Evolutionary conservation across 2,113 vertebrate genomes (phyloP).

Genomic region (Amia ocellicauda): DNA sequence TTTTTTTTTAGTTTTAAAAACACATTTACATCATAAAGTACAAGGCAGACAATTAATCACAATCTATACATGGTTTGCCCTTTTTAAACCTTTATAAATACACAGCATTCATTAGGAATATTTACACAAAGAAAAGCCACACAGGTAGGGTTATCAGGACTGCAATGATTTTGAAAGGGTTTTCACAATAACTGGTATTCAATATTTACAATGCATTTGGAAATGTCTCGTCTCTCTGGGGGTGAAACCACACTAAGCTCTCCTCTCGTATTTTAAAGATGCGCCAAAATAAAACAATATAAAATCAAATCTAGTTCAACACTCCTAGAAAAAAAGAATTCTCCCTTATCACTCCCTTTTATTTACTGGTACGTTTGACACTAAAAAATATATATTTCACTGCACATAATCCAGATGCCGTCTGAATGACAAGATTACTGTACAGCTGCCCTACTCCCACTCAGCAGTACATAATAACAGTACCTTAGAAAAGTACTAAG

Average conservation of each 20-base stretch:
- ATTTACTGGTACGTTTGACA: too few relatives aligned
- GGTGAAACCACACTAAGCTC: conserved; percentile 44
- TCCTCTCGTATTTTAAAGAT: conserved; percentile 19
- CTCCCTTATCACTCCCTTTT: too few relatives aligned
- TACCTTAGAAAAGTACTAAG: too few relatives aligned
- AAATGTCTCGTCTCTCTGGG: conserved; percentile 60
- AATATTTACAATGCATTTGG: conserved; percentile 72
- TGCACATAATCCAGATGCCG: too few relatives aligned
- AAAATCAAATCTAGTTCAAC: too few relatives aligned
- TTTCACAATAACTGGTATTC: conserved; percentile 61
- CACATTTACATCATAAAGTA: conserved; percentile 90
- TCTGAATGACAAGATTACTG: too few relatives aligned
- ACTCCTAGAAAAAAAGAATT: background rate
- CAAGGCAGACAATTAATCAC: conserved; percentile 80
- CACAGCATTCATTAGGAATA: conserved; percentile 89
- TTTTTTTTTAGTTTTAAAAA: conserved; percentile 47
- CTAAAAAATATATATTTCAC: too few relatives aligned
- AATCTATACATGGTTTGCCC: conserved; percentile 93
- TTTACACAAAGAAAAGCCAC: conserved; percentile 91
- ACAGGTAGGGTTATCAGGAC: conserved; percentile 58
- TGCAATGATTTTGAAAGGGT: conserved; percentile 68
- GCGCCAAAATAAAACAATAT: background rate
- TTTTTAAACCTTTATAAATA: conserved; percentile 95
- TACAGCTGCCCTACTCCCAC: too few relatives aligned
- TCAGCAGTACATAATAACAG: background rate